A percentile compares a stretch with the other conserved stretches of the same genome.
Conservation (phyloP, 2,797 vertebrate species). For the Myripristis jacobus region DNA sequence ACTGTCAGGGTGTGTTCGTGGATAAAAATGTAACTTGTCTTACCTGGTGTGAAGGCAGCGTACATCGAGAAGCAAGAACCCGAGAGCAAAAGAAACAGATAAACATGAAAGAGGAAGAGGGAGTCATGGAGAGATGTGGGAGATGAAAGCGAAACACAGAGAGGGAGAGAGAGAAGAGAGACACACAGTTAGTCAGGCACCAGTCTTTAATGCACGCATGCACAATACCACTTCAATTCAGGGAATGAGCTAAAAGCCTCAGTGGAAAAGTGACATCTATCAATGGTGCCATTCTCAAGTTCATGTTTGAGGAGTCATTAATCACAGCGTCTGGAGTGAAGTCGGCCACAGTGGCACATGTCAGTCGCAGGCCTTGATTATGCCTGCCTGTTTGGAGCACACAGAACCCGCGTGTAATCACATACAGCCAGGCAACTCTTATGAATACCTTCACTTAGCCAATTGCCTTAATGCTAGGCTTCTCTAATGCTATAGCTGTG, state of each 20-base stretch:
- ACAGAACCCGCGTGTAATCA: constrained; percentile 35
- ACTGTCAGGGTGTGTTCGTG: background rate
- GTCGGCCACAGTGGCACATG: constrained; percentile 61
- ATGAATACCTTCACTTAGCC: constrained; percentile 41
- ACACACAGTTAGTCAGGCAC: constrained; percentile 62
- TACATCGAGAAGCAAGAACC: constrained; percentile 13
- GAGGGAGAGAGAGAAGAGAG: constrained; percentile 34
- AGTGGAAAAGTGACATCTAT: constrained; percentile 75
- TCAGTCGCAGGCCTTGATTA: constrained; percentile 56
- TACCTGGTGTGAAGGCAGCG: constrained; percentile 61
- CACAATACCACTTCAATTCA: constrained; percentile 56
- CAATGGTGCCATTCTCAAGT: constrained; percentile 69
- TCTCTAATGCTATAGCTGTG: constrained; percentile 5
- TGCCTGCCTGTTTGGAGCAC: constrained; percentile 59
- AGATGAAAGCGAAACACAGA: constrained; percentile 9
- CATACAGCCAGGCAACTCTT: constrained; percentile 34
- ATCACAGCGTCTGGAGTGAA: constrained; percentile 67
- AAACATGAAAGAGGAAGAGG: background rate
- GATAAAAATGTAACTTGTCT: constrained; percentile 38
- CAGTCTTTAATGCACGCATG: background rate
- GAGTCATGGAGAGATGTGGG: constrained; percentile 3
- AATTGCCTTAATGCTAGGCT: constrained; percentile 17
- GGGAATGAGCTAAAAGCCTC: constrained; percentile 63
- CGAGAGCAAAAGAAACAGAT: background rate
- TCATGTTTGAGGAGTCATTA: constrained; percentile 74